These are phyloP conservation scores for Anthoscopus minutus DNA, from an alignment of 2,113 vertebrate genomes.

Conservation along the genomic window DNA sequence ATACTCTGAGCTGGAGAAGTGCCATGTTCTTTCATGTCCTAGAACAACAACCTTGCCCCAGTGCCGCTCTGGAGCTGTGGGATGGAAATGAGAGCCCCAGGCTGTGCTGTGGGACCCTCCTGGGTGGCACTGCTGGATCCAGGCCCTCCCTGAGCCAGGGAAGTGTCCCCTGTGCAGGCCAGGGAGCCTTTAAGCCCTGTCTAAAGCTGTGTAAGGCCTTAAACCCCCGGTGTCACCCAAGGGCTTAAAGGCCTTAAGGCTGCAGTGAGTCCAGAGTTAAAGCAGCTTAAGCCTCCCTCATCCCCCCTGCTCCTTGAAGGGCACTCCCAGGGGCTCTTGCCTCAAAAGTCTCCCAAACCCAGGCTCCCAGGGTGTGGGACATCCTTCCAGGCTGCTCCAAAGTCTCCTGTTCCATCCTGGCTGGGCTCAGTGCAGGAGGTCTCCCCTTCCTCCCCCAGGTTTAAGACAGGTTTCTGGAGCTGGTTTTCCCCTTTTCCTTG, in stretches of 20 bases:
- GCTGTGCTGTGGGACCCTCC: not conserved
- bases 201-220: slow-evolving; percentile 17
- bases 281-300: not conserved
- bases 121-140: accelerated
- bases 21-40: too few species aligned
- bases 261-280: not conserved
- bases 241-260: slow-evolving; percentile 17
- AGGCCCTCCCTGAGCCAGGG: not conserved
- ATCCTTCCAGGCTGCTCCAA: not conserved
- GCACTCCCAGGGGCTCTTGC: not conserved
- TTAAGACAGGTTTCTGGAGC: not conserved
- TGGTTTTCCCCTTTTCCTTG: not conserved
- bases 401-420: not conserved
- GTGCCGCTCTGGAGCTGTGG: not conserved
- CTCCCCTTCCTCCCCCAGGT: not conserved
- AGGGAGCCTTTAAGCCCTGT: not conserved
- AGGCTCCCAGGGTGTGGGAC: not conserved
- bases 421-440: not conserved
- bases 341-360: not conserved
- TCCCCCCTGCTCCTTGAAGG: not conserved
- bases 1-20: too few species aligned
- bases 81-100: accelerated
- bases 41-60: too few species aligned
- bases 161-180: not conserved
- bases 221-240: slow-evolving; percentile 20